Evolutionary conservation across 2,888 invertebrate species (phyloP).

Genomic region (Chloroclystis v-ata): DNA sequence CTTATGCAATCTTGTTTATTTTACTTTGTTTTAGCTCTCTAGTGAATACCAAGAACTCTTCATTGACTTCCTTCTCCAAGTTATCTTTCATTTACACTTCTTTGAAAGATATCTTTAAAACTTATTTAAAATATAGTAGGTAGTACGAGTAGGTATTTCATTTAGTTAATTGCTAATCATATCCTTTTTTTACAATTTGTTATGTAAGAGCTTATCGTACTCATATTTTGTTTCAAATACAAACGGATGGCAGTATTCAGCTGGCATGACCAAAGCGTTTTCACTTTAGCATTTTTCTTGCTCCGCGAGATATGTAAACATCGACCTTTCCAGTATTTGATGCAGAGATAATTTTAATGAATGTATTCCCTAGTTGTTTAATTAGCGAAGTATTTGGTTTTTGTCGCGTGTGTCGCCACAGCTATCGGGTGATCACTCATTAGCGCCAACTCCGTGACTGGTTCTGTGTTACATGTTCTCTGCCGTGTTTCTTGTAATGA

Average conservation of each 20-base stretch:
- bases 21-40: conserved; percentile 37
- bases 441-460: conserved; percentile 60
- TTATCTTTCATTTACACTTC: conserved; percentile 7
- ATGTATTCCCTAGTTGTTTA: conserved; percentile 7
- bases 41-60: conserved; percentile 36
- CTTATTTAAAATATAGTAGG: no score
- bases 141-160: no score
- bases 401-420: conserved; percentile 15
- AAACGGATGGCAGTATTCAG: no score
- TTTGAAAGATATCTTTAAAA: neutral
- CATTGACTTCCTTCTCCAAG: conserved; percentile 35
- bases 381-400: conserved; percentile 17
- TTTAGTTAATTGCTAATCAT: no score
- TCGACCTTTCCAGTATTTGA: neutral
- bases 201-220: no score
- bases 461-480: conserved; percentile 27
- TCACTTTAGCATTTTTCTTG: no score
- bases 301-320: no score
- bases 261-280: no score
- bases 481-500: conserved; percentile 9
- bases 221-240: no score
- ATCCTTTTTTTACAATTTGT: no score
- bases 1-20: conserved; percentile 35
- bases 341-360: conserved; percentile 25
- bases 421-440: conserved; percentile 56